These are phyloP conservation scores for Macroramphosus scolopax DNA, from an alignment of 2,797 vertebrate species.

Conservation along the genomic window DNA sequence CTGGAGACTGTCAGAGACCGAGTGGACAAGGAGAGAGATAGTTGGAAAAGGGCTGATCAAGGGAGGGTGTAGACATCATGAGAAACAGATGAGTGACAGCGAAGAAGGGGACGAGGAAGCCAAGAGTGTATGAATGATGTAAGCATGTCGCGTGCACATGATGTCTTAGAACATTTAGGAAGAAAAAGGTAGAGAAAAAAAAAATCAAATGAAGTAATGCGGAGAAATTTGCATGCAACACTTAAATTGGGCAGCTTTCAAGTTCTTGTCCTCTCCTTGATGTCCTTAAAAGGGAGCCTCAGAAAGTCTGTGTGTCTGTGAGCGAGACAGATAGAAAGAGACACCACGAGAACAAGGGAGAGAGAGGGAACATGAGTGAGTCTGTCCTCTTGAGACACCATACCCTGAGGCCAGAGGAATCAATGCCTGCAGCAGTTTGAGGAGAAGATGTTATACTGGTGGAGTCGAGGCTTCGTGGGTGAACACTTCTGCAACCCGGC, in stretches of 20 bases:
- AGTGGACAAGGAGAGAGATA: no score
- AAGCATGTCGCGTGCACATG: no score
- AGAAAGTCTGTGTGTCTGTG: slow-evolving; percentile 8
- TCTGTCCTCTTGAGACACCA: slow-evolving; percentile 39
- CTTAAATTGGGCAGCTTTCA: slow-evolving; percentile 15
- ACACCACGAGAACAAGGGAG: slow-evolving; percentile 12
- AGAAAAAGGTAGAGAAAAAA: slow-evolving; percentile 2
- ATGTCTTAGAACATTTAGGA: no score
- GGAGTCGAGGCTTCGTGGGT: slow-evolving; percentile 13
- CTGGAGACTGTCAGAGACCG: no score
- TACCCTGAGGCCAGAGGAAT: slow-evolving; percentile 53
- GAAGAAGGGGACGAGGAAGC: slow-evolving; percentile 1
- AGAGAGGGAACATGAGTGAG: slow-evolving; percentile 21
- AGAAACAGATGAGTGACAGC: background rate
- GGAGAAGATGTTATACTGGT: slow-evolving; percentile 25
- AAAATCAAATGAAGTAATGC: slow-evolving; percentile 4
- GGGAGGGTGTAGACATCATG: no score
- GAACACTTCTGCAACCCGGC: slow-evolving; percentile 2
- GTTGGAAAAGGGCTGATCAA: no score
- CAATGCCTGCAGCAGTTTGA: slow-evolving; percentile 48
- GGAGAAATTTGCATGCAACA: slow-evolving; percentile 8
- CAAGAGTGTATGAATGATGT: background rate
- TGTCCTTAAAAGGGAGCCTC: slow-evolving; percentile 16
- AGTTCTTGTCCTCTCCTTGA: slow-evolving; percentile 10
- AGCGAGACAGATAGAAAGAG: background rate